phyloP scores from a whole-genome alignment of 2,888 invertebrate genomes.

The Hyles lineata region DNA sequence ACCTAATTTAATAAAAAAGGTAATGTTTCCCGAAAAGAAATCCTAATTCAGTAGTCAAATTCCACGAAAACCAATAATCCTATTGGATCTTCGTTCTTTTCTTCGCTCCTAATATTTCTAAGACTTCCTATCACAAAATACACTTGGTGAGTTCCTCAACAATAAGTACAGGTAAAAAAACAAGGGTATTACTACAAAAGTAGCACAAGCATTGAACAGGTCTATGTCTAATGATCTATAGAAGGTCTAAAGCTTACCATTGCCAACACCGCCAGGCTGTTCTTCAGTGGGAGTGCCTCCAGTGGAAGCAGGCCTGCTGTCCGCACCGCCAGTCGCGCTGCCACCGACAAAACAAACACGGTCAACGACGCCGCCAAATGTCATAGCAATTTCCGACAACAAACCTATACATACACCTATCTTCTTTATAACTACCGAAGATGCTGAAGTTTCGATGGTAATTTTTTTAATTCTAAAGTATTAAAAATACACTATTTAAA shows the following conservation, averaged over 20 bases:
- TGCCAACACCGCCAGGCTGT: conserved; percentile 91
- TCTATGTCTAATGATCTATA: background rate
- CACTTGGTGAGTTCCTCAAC: too few relatives aligned
- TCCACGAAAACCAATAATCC: too few relatives aligned
- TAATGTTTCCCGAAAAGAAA: too few relatives aligned
- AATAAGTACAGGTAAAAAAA: background rate
- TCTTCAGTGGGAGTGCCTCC: conserved; percentile 92
- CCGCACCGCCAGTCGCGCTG: conserved; percentile 96
- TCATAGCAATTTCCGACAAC: conserved; percentile 7
- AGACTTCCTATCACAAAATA: too few relatives aligned
- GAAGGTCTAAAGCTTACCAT: conserved; percentile 61
- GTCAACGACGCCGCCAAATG: background rate
- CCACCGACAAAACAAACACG: conserved; percentile 42
- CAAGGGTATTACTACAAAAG: conserved; percentile 7
- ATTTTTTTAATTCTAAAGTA: too few relatives aligned
- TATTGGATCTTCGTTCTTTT: too few relatives aligned
- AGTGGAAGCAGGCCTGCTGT: conserved; percentile 92
- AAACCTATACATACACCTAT: background rate
- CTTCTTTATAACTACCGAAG: too few relatives aligned
- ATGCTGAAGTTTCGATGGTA: too few relatives aligned
- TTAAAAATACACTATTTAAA: too few relatives aligned
- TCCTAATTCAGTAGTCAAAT: too few relatives aligned
- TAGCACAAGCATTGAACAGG: conserved; percentile 7
- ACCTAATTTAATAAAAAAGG: too few relatives aligned
- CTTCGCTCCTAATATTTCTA: too few relatives aligned